A percentile compares a stretch with the other conserved stretches of the same genome.
Conservation (phyloP, 30 jellyfish, hydroid and myxozoan genomes). For the Mastigias papua region DNA sequence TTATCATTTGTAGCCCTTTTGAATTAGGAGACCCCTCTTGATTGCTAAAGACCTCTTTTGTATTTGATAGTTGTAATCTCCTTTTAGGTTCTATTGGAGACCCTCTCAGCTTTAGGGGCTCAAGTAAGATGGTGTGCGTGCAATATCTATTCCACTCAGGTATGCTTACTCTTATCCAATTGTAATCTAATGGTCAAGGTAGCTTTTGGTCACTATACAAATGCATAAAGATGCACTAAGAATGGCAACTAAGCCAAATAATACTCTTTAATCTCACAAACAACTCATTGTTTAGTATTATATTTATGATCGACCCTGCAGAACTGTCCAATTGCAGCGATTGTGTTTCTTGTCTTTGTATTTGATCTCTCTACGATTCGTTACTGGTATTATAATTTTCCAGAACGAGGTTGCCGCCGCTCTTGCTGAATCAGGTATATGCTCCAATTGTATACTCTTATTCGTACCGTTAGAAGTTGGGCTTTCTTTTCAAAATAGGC, state of each 20-base stretch:
- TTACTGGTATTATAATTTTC: not conserved
- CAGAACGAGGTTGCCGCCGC: slow-evolving; percentile 98
- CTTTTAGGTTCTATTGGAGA: slow-evolving; percentile 87
- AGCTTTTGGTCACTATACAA: not conserved
- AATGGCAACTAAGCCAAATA: too few relatives aligned
- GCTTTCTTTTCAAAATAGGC: too few relatives aligned
- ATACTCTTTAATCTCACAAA: too few relatives aligned
- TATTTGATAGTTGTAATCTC: not conserved
- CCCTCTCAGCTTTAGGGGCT: slow-evolving; percentile 95
- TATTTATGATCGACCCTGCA: too few relatives aligned
- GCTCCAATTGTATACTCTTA: not conserved
- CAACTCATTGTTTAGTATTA: too few relatives aligned
- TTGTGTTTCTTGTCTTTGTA: too few relatives aligned
- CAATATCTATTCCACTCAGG: slow-evolving; percentile 93
- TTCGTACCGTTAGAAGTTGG: not conserved
- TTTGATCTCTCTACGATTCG: not conserved
- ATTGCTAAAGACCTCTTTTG: not conserved
- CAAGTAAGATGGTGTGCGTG: slow-evolving; percentile 99
- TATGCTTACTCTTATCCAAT: not conserved
- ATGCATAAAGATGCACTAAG: too few relatives aligned
- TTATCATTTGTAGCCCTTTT: too few relatives aligned
- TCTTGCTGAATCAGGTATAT: slow-evolving; percentile 86
- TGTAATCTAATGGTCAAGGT: not conserved
- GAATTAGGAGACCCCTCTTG: not conserved
- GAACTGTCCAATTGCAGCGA: too few relatives aligned